A percentile compares a stretch with the other conserved stretches of the same genome.
phyloP scores from a whole-genome alignment of 2,888 invertebrate species.

The Parelbella ahira region DNA sequence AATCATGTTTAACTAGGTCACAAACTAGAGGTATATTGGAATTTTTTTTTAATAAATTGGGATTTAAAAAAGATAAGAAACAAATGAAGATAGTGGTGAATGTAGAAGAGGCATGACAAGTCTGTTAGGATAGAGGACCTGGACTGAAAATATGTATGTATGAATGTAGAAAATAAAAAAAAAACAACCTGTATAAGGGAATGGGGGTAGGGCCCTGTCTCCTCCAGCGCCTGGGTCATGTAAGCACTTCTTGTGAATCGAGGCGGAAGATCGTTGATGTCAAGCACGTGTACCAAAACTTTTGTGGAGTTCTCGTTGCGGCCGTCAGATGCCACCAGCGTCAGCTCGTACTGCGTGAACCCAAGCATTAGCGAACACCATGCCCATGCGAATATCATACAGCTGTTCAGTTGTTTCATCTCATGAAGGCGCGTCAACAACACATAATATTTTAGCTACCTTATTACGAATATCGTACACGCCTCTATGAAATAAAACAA shows the following conservation, averaged over 20 bases:
- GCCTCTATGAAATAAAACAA: no score
- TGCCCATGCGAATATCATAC: conserved; percentile 64
- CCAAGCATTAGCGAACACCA: conserved; percentile 63
- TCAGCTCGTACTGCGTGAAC: conserved; percentile 89
- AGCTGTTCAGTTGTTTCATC: conserved; percentile 1
- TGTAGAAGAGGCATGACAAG: no score
- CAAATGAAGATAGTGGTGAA: no score
- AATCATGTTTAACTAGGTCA: no score
- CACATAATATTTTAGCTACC: no score
- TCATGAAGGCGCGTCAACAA: conserved; percentile 33
- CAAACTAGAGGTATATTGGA: no score
- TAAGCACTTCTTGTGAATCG: conserved; percentile 87
- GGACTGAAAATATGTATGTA: no score
- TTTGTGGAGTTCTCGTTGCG: conserved; percentile 93
- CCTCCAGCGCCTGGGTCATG: conserved; percentile 87
- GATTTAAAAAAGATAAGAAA: no score
- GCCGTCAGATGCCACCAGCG: conserved; percentile 93
- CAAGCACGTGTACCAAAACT: conserved; percentile 89
- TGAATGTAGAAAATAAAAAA: conserved; percentile 40
- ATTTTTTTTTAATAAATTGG: no score
- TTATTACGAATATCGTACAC: no score
- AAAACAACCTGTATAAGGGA: conserved; percentile 85
- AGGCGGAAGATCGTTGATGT: conserved; percentile 95
- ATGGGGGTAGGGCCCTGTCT: conserved; percentile 86
- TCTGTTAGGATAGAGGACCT: no score